Evolutionary conservation across 2,888 invertebrate genomes (phyloP).

Genomic region (Papilio elwesi): DNA sequence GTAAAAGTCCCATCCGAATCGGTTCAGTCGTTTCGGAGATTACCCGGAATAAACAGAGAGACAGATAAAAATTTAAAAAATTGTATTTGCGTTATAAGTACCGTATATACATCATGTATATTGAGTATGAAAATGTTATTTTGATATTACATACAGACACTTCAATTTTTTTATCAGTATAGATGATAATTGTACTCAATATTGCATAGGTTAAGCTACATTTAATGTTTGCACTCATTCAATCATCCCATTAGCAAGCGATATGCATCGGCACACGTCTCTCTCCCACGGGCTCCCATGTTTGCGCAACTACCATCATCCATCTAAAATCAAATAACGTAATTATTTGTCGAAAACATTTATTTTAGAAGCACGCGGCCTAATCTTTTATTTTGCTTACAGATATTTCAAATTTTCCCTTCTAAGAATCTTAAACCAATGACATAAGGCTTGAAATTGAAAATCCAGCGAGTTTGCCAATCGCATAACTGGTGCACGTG

Average conservation of each 20-base stretch:
- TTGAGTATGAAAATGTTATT: no score
- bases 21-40: no score
- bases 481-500: constrained; percentile 29
- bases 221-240: constrained; percentile 33
- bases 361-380: constrained; percentile 72
- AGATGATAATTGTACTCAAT: background rate
- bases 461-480: constrained; percentile 15
- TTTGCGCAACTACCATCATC: constrained; percentile 78
- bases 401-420: background rate
- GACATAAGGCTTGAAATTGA: constrained; percentile 5
- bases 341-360: constrained; percentile 82
- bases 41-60: no score
- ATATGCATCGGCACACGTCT: constrained; percentile 47
- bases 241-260: constrained; percentile 51
- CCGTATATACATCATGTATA: no score
- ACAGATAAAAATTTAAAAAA: no score
- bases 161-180: no score
- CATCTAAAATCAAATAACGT: constrained; percentile 81
- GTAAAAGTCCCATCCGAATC: no score
- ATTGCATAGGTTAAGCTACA: background rate
- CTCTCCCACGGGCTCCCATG: constrained; percentile 73
- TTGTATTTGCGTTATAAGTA: no score
- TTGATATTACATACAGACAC: no score
- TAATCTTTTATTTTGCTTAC: constrained; percentile 8
- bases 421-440: background rate